Evolutionary conservation across 1,140 invertebrate species (phyloP), one percentile per base, ranked within the genome.

Genomic region (Heliconius himera): DNA sequence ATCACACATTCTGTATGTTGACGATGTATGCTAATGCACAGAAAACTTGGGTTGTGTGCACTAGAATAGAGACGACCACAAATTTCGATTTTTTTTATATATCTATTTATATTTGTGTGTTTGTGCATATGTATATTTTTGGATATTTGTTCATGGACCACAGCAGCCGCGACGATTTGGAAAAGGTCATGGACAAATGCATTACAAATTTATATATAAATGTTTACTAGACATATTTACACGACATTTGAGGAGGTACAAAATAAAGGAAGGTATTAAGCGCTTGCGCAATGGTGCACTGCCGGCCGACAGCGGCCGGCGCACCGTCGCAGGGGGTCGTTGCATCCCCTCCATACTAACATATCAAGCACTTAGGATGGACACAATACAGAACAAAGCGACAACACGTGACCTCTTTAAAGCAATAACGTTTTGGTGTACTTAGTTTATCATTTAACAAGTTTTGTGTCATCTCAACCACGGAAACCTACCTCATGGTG

Each of bases 401-500:
- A 74, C 13, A 81, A 81, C 79, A 74, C 8, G n/a, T 76, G 51
- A 81, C 79, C 79, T 81, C 79, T 60, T 73, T 77, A 49, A 81
- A 81, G 71, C 79, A 81, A 81, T 81, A 81, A 77, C 18, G 5
- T 77, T 81, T 81, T 29, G 38, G 72, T 81, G 75, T 81, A 38
- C 73, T 77, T 75, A 60, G 74, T 80, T 80, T 22, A 70, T 29
- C 56, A 76, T 70, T 76, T 66, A 56, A 54, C 16, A 20, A 71
- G 70, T 79, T 36, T 73, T 76, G 60, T 76, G 72, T 29, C 41
- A 54, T 78, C 70, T 74, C 80, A 81, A 81, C 80, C 80, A 78
- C 76, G 78, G 79, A 79, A 79, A 66, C 60, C 81, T 82, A 82
- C 81, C 81, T 82, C 81, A 82, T 79, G 77, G 80, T 81, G 77